Conservation (phyloP, 2,888 invertebrate genomes). For the Cataglyphis albicans region DNA sequence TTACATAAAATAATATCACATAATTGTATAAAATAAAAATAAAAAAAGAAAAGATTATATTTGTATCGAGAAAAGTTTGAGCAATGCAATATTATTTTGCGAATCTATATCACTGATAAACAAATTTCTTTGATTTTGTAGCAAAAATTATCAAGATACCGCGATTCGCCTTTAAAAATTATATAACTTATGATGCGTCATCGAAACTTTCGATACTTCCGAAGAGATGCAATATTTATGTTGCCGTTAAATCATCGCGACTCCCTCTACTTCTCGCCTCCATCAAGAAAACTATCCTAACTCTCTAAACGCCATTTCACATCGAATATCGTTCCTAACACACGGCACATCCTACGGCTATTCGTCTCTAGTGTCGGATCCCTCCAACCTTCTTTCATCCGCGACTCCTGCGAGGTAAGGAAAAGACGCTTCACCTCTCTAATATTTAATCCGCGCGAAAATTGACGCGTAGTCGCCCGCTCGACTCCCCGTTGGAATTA, state of each 20-base stretch:
- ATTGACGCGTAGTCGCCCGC: conserved; percentile 73
- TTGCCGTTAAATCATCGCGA: conserved; percentile 67
- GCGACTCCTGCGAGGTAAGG: conserved; percentile 31
- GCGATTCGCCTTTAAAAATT: conserved; percentile 43
- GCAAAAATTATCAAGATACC: not conserved
- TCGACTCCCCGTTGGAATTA: conserved; percentile 56
- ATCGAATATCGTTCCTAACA: conserved; percentile 62
- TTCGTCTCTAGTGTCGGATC: conserved; percentile 53
- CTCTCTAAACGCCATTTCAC: conserved; percentile 68
- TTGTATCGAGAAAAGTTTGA: not conserved
- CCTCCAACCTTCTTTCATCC: conserved; percentile 24
- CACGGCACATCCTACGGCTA: conserved; percentile 52
- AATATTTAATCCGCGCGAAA: conserved; percentile 80
- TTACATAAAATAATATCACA: not conserved
- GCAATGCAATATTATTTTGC: not conserved
- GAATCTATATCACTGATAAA: not conserved
- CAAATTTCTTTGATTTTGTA: not conserved
- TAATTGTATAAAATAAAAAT: conserved; percentile 6
- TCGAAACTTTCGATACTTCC: conserved; percentile 55
- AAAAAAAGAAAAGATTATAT: not conserved
- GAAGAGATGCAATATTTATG: conserved; percentile 67
- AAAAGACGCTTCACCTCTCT: conserved; percentile 58
- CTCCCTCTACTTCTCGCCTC: conserved; percentile 1
- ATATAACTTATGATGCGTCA: conserved; percentile 47
- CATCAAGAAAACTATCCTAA: conserved; percentile 62